phyloP scores from a whole-genome alignment of 2,888 invertebrate genomes.

The Anarsia innoxiella region DNA sequence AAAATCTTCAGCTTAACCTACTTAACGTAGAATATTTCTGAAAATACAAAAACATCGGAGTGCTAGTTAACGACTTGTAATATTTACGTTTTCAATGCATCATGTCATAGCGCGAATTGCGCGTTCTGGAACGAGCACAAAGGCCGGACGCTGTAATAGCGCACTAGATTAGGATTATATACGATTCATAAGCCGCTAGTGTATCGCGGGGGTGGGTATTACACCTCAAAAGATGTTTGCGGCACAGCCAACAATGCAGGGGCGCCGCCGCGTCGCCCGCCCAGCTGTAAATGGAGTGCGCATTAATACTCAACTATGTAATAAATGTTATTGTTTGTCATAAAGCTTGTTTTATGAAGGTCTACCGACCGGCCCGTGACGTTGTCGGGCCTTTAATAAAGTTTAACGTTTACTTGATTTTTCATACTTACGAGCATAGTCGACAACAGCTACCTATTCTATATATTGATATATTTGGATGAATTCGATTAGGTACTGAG shows the following conservation, averaged over 20 bases:
- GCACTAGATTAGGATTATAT: slow-evolving; percentile 40
- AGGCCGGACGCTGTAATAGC: slow-evolving; percentile 27
- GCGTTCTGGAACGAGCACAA: slow-evolving; percentile 16
- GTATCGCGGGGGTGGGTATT: slow-evolving; percentile 31
- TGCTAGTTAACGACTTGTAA: slow-evolving; percentile 26
- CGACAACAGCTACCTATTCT: too few species aligned
- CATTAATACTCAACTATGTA: slow-evolving; percentile 68
- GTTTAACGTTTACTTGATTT: slow-evolving; percentile 46
- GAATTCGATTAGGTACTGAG: slow-evolving; percentile 17
- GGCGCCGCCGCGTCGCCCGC: slow-evolving; percentile 46
- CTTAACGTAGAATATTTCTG: too few species aligned
- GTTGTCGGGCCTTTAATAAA: slow-evolving; percentile 56
- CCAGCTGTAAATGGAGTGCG: slow-evolving; percentile 59
- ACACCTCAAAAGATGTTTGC: slow-evolving; percentile 39
- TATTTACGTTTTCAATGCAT: slow-evolving; percentile 28
- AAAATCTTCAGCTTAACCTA: too few species aligned
- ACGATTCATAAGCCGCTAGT: slow-evolving; percentile 33
- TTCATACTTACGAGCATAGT: slow-evolving; percentile 37
- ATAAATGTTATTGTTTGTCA: slow-evolving; percentile 73
- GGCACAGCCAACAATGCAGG: slow-evolving; percentile 41
- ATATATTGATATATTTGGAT: slow-evolving; percentile 30
- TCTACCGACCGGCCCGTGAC: slow-evolving; percentile 43
- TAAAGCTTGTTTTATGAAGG: slow-evolving; percentile 70
- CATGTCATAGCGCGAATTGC: slow-evolving; percentile 15
- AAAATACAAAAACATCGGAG: too few species aligned